Evolutionary conservation across 1,140 invertebrate genomes (phyloP).

Genomic region (Zaprionus nigranus): DNA sequence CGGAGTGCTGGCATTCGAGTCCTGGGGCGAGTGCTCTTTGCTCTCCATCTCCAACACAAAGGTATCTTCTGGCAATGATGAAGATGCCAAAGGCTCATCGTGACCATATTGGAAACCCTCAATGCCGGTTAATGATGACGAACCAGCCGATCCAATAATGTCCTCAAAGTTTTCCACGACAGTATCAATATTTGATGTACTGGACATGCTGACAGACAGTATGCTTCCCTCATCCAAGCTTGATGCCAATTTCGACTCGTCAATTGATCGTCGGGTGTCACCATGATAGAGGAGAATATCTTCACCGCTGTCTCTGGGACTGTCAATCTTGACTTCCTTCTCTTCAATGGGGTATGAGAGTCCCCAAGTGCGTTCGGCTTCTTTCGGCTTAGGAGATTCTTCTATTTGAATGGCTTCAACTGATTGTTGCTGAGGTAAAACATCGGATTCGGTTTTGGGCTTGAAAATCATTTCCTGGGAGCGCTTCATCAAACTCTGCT

Average conservation of each 20-base stretch:
- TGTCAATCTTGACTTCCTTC: conserved; percentile 62
- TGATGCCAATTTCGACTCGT: conserved; percentile 85
- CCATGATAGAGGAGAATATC: conserved; percentile 76
- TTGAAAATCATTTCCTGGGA: conserved; percentile 96
- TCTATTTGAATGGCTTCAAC: conserved; percentile 63
- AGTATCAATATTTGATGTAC: conserved; percentile 86
- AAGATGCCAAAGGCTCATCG: conserved; percentile 79
- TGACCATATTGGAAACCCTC: conserved; percentile 75
- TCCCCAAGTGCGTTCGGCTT: conserved; percentile 75
- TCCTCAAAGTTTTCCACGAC: conserved; percentile 86
- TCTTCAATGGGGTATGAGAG: conserved; percentile 73
- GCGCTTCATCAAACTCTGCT: conserved; percentile 91
- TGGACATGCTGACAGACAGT: conserved; percentile 86
- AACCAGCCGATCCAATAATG: conserved; percentile 85
- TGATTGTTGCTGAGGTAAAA: conserved; percentile 35
- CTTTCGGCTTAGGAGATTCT: conserved; percentile 74
- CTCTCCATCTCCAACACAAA: conserved; percentile 81
- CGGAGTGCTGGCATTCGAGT: conserved; percentile 80
- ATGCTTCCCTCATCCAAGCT: conserved; percentile 87
- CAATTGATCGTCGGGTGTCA: conserved; percentile 68
- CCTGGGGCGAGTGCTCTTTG: conserved; percentile 85
- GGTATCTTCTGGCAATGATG: conserved; percentile 68
- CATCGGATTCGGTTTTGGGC: conserved; percentile 85
- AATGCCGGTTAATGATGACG: conserved; percentile 78
- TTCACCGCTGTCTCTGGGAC: conserved; percentile 68